These are phyloP conservation scores for Candidula unifasciata DNA, from an alignment of 2,888 invertebrate species.

Conservation along the genomic window DNA sequence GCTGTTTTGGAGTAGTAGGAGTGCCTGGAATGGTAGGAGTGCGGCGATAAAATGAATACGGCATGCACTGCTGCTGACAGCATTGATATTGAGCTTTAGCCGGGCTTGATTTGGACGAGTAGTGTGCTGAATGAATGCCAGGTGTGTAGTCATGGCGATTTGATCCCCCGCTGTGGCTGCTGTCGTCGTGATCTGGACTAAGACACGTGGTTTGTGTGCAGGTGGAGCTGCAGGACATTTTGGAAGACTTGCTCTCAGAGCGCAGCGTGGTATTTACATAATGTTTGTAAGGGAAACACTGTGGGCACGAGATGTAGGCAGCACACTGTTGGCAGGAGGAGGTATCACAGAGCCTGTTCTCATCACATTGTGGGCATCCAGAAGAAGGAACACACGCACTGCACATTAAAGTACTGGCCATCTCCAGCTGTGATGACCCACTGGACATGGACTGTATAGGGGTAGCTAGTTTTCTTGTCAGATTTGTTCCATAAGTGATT, in stretches of 20 bases:
- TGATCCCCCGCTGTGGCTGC: slow-evolving; percentile 31
- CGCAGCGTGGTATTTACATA: slow-evolving; percentile 50
- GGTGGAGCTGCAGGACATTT: slow-evolving; percentile 55
- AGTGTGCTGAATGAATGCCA: background rate
- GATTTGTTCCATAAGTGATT: slow-evolving; percentile 46
- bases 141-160: slow-evolving; percentile 14
- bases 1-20: slow-evolving; percentile 20
- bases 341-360: slow-evolving; percentile 34
- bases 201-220: slow-evolving; percentile 57
- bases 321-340: slow-evolving; percentile 45
- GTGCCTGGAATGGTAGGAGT: slow-evolving; percentile 11
- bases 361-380: slow-evolving; percentile 39
- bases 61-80: slow-evolving; percentile 35
- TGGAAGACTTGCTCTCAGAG: slow-evolving; percentile 57
- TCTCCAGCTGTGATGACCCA: slow-evolving; percentile 30
- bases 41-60: background rate
- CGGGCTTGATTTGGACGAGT: slow-evolving; percentile 32
- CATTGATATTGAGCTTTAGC: background rate
- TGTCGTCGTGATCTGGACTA: slow-evolving; percentile 54
- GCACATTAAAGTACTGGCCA: slow-evolving; percentile 9
- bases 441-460: slow-evolving; percentile 24
- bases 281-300: slow-evolving; percentile 48
- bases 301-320: slow-evolving; percentile 44
- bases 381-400: slow-evolving; percentile 27
- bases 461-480: slow-evolving; percentile 28